phyloP scores from a whole-genome alignment of 2,888 invertebrate species.

The Sesamia inferens region DNA sequence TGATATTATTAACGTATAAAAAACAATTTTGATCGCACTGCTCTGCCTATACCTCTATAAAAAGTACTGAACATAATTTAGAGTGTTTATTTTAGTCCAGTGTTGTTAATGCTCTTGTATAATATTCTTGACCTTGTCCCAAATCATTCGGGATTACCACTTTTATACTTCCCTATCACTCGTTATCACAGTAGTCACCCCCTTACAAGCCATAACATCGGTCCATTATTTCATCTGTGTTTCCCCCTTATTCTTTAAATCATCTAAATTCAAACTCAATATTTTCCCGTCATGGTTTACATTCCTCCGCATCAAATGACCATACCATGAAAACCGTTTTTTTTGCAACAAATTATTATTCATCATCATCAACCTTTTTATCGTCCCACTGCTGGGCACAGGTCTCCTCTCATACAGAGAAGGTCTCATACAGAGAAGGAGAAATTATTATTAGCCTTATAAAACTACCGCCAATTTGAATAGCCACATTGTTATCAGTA shows the following conservation, averaged over 20 bases:
- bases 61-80: no score
- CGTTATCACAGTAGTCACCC: not conserved
- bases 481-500: conserved; percentile 21
- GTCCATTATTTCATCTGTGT: no score
- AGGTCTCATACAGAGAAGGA: no score
- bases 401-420: no score
- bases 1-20: not conserved
- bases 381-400: no score
- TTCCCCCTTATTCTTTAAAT: not conserved
- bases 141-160: not conserved
- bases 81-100: not conserved
- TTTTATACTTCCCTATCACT: not conserved
- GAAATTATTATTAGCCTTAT: not conserved
- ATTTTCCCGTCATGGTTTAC: not conserved
- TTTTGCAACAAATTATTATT: no score
- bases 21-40: not conserved
- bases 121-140: not conserved
- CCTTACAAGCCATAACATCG: not conserved
- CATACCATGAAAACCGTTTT: not conserved
- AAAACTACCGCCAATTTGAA: not conserved
- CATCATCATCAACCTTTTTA: no score
- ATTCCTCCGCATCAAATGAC: not conserved
- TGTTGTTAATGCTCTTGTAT: not conserved
- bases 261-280: not conserved
- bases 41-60: not conserved